These are phyloP conservation scores for Calliphora vicina DNA, from an alignment of 1,140 invertebrate genomes.

Conservation along the genomic window DNA sequence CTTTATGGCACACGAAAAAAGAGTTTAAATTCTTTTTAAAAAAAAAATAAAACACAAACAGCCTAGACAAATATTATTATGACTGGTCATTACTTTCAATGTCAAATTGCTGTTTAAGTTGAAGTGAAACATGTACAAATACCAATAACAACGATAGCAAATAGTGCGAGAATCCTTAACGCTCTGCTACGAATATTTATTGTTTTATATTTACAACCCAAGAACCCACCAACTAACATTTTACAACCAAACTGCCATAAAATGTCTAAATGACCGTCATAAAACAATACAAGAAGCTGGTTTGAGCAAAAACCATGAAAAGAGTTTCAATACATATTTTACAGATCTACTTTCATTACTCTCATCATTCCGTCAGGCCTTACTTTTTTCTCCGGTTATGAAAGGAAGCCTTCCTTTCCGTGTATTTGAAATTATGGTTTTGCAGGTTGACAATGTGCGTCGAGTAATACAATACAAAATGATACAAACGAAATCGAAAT, in stretches of 20 bases:
- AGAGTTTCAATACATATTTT: too few relatives aligned
- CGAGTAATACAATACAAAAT: not conserved
- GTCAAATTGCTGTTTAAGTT: not conserved
- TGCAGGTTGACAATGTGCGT: not conserved
- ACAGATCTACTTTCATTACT: not conserved
- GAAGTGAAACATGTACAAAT: too few relatives aligned
- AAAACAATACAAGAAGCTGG: conserved; percentile 28
- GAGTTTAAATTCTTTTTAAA: conserved; percentile 16
- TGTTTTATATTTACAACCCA: not conserved
- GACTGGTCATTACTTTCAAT: conserved; percentile 17
- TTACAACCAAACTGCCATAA: conserved; percentile 20
- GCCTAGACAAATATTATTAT: not conserved
- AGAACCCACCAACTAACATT: not conserved
- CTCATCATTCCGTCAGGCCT: too few relatives aligned
- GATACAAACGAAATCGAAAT: not conserved
- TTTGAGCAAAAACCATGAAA: not conserved
- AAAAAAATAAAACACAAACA: not conserved
- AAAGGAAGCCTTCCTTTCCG: not conserved
- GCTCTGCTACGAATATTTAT: not conserved
- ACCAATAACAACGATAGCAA: not conserved
- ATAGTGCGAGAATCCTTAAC: not conserved
- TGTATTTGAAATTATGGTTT: not conserved
- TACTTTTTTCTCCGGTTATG: not conserved
- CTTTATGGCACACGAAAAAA: conserved; percentile 11
- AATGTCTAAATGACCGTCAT: conserved; percentile 21